Base-by-base conservation (phyloP, 1,140 invertebrate species). In the Leptopilina clavipes region DNA sequence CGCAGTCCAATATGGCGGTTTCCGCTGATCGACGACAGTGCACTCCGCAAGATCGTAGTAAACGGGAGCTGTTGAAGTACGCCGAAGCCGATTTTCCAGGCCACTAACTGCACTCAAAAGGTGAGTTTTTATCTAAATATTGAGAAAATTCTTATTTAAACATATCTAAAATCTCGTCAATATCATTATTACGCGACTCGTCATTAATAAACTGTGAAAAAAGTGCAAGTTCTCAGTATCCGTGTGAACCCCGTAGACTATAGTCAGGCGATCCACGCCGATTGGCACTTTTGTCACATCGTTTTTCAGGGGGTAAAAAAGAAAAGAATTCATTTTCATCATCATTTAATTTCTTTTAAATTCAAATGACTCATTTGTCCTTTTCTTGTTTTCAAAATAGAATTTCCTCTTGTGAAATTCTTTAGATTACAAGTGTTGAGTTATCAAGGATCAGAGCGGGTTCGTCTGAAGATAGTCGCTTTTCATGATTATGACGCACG, bases 31-130 rank as follows among this genome's bases (percentile, higher is more conserved):
- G 82, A 59, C 85, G 85, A 82, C 86, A 90, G 88, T 88, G 89
- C 87, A 89, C 85, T 88, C 86, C 86, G 87, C 87, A 86, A 89
- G 84, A 88, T 85, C 88, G 84, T 89, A 89, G 87, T 88, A 85
- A 82, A 90, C 89, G 86, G 87, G 83, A 89, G 84, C 84, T 78
- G 84, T 89, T 88, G 88, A 89, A 88, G 84, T 88, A 86, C 84
- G 81, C 84, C 83, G 84, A 88, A 88, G 85, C 87, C 87, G 82
- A 87, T 86, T 88, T 89, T 86, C 84, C 83, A 88, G 86, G 85
- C 86, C 86, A 84, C 81, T 88, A 84, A 86, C 81, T 89, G 86
- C 88, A 87, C 83, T 87, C 85, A 77, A 85, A 85, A 89, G 88
- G 89, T 90, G 84, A 89, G 88, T 87, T 40, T 43, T 76, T 76